These are phyloP conservation scores for Ryuthela nishihirai DNA, from an alignment of 2,888 invertebrate species.

Conservation along the genomic window DNA sequence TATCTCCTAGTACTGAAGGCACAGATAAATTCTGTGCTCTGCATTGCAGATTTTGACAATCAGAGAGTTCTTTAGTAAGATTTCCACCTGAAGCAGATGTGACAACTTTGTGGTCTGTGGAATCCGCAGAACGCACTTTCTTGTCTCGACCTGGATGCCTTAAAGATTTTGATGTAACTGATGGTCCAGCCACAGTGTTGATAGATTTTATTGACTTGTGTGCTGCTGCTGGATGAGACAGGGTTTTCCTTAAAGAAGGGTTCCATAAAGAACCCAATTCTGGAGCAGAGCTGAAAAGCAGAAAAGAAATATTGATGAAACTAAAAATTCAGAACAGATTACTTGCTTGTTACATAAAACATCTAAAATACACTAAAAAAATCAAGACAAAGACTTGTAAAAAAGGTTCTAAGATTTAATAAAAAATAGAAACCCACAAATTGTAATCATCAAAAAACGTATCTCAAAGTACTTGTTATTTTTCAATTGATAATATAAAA, in stretches of 20 bases:
- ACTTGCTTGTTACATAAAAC: no score
- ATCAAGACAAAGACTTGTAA: no score
- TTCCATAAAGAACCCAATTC: constrained; percentile 53
- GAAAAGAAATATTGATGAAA: constrained; percentile 1
- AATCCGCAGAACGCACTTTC: constrained; percentile 21
- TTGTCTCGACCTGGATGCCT: constrained; percentile 35
- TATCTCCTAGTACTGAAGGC: constrained; percentile 15
- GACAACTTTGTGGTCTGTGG: constrained; percentile 11
- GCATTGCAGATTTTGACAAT: constrained; percentile 21
- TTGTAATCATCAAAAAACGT: no score
- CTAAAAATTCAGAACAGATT: no score
- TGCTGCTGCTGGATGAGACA: constrained; percentile 52
- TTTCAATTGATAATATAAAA: no score
- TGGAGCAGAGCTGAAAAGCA: constrained; percentile 48
- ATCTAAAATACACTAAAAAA: no score
- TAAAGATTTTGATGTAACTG: constrained; percentile 35
- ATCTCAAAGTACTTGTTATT: no score
- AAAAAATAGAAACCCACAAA: no score
- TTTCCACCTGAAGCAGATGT: constrained; percentile 4
- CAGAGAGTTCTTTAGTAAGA: constrained; percentile 4
- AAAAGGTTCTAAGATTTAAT: no score
- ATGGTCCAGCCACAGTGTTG: constrained; percentile 13
- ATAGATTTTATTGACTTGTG: constrained; percentile 37
- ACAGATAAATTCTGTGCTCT: constrained; percentile 30
- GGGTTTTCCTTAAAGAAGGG: constrained; percentile 55